Conservation (phyloP, 2,113 vertebrate species). For the Delphinus delphis region DNA sequence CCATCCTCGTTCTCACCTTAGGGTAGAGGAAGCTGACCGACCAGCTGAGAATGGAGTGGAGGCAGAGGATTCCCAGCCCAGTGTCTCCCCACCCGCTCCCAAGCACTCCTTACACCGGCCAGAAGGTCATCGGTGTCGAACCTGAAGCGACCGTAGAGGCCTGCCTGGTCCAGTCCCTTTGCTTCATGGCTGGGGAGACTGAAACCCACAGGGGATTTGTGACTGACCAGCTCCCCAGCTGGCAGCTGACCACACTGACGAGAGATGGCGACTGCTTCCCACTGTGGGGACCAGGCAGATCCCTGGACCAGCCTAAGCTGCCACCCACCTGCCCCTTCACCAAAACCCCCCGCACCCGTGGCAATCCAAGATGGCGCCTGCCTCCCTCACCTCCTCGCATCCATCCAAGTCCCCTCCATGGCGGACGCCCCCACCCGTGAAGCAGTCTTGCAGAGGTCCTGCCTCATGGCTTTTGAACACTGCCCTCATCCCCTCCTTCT, state of each 20-base stretch:
- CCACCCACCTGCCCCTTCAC: not conserved
- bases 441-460: not conserved
- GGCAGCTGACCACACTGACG: not conserved
- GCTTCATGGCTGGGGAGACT: not conserved
- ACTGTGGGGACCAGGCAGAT: not conserved
- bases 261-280: not conserved
- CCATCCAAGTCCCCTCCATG: not conserved
- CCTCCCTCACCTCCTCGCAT: not conserved
- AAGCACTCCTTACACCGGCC: not conserved
- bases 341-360: not conserved
- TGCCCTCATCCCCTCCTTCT: not conserved
- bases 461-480: not conserved
- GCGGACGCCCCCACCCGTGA: not conserved
- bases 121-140: not conserved
- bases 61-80: not conserved
- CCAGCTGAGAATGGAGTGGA: not conserved
- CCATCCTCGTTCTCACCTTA: not conserved
- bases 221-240: not conserved
- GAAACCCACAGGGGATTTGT: not conserved
- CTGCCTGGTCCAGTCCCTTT: not conserved
- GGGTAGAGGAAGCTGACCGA: not conserved
- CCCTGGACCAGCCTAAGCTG: not conserved
- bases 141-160: not conserved
- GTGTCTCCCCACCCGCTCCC: not conserved
- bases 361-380: not conserved